phyloP scores from a whole-genome alignment of 2,888 invertebrate species.

The Helicoverpa assulta region DNA sequence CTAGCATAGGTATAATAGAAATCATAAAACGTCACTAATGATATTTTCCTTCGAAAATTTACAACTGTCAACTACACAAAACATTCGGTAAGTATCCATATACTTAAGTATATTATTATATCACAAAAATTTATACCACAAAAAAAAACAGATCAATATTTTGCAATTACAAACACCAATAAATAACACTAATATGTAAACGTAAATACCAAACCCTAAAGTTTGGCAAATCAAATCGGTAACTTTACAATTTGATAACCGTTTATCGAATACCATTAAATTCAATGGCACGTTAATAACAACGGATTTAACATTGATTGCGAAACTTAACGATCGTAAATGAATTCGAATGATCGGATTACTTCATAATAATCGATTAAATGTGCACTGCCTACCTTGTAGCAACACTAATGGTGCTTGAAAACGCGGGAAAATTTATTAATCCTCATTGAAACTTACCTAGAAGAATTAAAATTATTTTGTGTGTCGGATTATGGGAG shows the following conservation, averaged over 20 bases:
- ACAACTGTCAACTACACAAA: too few species aligned
- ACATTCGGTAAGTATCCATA: too few species aligned
- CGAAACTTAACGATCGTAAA: slow-evolving; percentile 18
- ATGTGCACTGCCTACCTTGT: slow-evolving; percentile 1
- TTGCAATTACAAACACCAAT: not conserved
- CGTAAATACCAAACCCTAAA: slow-evolving; percentile 10
- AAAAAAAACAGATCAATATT: too few species aligned
- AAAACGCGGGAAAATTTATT: slow-evolving; percentile 3
- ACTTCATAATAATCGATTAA: slow-evolving; percentile 36
- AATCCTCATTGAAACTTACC: not conserved
- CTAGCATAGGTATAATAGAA: too few species aligned
- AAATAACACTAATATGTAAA: not conserved
- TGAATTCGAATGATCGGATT: slow-evolving; percentile 28
- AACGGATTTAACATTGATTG: slow-evolving; percentile 19
- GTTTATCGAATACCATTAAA: slow-evolving; percentile 28
- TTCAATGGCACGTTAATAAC: slow-evolving; percentile 25
- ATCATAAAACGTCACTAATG: too few species aligned
- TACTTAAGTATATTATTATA: too few species aligned
- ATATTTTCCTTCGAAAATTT: too few species aligned
- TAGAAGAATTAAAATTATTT: not conserved
- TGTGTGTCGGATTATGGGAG: not conserved
- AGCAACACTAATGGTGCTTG: slow-evolving; percentile 16
- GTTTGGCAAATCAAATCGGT: slow-evolving; percentile 19
- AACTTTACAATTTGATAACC: slow-evolving; percentile 15
- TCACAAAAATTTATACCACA: too few species aligned